Evolutionary conservation across 92 coral and sea anemone genomes (phyloP), one percentile per base, ranked within the genome.

Genomic region (Muricea muricata): DNA sequence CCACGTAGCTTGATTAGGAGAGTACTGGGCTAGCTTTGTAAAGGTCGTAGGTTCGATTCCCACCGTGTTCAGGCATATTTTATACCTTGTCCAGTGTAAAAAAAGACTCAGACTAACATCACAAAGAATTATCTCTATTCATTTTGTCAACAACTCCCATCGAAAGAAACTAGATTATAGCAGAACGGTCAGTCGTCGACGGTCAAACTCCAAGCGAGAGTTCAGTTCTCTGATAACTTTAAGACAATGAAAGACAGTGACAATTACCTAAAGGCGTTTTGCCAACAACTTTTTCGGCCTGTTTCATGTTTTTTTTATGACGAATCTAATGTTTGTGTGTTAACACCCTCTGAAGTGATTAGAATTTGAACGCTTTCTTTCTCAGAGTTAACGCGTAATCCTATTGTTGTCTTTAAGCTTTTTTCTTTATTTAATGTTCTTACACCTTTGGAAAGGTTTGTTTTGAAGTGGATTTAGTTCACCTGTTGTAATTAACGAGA

Each of bases 401-500:
- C 60, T 52, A 52, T 52, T 52, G 60, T 52, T 52, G 23, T 52
- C 60, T 20, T n/a, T 52, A 52, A 52, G 60, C 60, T 52, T 52
- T 52, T 52, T 52, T 52, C 60, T 52, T 52, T 52, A 52, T 52
- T 17, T 52, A 52, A 52, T 52, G 23, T 52, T 52, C 60, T 52
- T 52, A 52, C 60, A 52, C 60, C 60, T 52, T 52, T 20, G 60
- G 60, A 52, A 52, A 52, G 23, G 60, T 20, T 52, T 52, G 23
- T 52, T 20, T 18, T 52, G 20, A 52, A 52, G 2, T 9, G 21
- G 18, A 25, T 52, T 52, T 52, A 52, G 60, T 52, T 20, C 20
- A 25, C 6, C 23, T 25, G 5, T 52, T 23, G 60, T 20, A 52
- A 52, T 52, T 52, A 25, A 52, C 3, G 20, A 0, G 24, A 7